Evolutionary conservation across 1,140 invertebrate species (phyloP).

Genomic region (Drosophila pseudoobscura): DNA sequence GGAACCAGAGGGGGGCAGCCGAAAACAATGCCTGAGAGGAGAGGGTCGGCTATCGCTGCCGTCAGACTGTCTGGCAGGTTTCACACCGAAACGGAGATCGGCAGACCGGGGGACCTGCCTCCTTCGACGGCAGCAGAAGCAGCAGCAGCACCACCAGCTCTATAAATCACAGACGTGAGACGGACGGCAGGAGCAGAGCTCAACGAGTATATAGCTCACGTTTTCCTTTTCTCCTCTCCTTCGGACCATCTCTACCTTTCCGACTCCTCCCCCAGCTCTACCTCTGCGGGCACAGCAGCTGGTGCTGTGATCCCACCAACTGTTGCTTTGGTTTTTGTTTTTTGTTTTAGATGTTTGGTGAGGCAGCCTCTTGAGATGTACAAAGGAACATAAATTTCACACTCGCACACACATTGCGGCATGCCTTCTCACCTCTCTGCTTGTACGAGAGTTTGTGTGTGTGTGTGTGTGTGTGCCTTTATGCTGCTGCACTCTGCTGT

Average conservation of each 20-base stretch:
- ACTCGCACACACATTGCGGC: constrained; percentile 49
- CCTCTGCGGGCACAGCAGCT: constrained; percentile 46
- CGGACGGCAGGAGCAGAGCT: constrained; percentile 50
- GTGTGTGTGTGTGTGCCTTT: constrained; percentile 32
- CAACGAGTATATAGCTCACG: constrained; percentile 65
- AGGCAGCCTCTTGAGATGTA: constrained; percentile 79
- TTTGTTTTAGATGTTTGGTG: constrained; percentile 49
- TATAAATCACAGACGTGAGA: constrained; percentile 70
- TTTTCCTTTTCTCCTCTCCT: constrained; percentile 59
- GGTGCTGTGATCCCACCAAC: constrained; percentile 29
- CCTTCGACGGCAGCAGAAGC: constrained; percentile 19
- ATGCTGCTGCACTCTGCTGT: constrained; percentile 36
- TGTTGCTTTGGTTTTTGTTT: constrained; percentile 48
- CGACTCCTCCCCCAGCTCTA: constrained; percentile 3
- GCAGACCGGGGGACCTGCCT: constrained; percentile 20
- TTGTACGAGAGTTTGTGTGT: not conserved
- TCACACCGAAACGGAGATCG: constrained; percentile 64
- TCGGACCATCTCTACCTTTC: constrained; percentile 9
- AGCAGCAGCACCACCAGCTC: constrained; percentile 56
- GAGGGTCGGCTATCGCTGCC: constrained; percentile 53
- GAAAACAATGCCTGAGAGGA: constrained; percentile 59
- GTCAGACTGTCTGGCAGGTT: constrained; percentile 80
- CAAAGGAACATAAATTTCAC: constrained; percentile 82
- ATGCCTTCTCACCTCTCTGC: constrained; percentile 1
- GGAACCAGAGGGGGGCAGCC: constrained; percentile 28